Base-by-base conservation (phyloP, 2,113 vertebrate species). In the Jaculus jaculus region DNA sequence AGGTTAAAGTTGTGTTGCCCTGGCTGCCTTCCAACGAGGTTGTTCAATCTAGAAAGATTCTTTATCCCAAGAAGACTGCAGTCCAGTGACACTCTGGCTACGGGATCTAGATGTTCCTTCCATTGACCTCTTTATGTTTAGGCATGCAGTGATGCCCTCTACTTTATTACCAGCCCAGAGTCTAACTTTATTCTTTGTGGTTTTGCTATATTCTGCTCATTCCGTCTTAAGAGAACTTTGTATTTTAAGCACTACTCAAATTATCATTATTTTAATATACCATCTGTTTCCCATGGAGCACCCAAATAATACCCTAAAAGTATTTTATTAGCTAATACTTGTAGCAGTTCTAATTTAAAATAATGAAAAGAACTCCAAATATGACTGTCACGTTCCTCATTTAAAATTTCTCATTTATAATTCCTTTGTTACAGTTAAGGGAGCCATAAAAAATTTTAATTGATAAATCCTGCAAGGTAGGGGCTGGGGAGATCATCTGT, bases 321-420 rank as follows among this genome's bases (percentile, higher is more conserved):
- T 91, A 86, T 91, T 88, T 90, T 80, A 58, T 75, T 94, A 85
- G 28, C 28, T 83, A 79, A 69, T 24, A 60, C 51, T 54, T 37
- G 1, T 86, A 85, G 88, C 9, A 20, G 42, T 84, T 90, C 72
- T 85, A 21, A 88, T 85, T 95, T 83, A 93, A 80, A 95, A 90
- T 77, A 80, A 90, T 71, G 63, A 85, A 89, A 47, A 94, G 84
- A 28, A 77, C 87, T 92, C 39, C 65, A 96, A 93, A 85, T 72
- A 13, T 32, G 34, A 79, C 28, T 58, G 24, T 79, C n/a, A 75
- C 66, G 51, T 68, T 90, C 80, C 24, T 30, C 68, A 30, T 75
- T 95, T 86, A 88, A 42, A 85, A 58, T 60, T 54, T 8, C 28
- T 94, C 68, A 5, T 74, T 84, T 78, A 85, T 21, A 65, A 83